phyloP scores from a whole-genome alignment of 2,888 invertebrate genomes.

The Lasioglossum pauxillum region DNA sequence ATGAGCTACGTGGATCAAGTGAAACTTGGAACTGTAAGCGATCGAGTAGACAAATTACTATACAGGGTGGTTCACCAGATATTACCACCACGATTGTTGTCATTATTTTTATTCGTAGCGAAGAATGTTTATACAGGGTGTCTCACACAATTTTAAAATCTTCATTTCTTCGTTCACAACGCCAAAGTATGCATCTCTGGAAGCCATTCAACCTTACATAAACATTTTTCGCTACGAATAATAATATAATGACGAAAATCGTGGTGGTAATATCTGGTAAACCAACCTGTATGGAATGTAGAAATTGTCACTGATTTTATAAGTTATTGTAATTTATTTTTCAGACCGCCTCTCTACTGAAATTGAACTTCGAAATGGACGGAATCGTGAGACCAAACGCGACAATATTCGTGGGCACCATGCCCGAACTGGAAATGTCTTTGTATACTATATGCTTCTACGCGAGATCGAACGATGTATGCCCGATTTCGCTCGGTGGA shows the following conservation, averaged over 20 bases:
- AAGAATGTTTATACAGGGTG: no score
- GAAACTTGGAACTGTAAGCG: slow-evolving; percentile 89
- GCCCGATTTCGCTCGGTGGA: slow-evolving; percentile 84
- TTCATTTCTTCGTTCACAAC: no score
- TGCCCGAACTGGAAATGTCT: slow-evolving; percentile 88
- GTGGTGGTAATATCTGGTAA: no score
- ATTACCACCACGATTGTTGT: no score
- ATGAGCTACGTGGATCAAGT: slow-evolving; percentile 90
- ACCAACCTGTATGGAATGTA: not conserved
- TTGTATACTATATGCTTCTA: slow-evolving; percentile 87
- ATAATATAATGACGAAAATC: no score
- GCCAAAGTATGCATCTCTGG: no score
- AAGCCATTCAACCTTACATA: no score
- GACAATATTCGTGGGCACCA: slow-evolving; percentile 85
- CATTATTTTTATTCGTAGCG: no score
- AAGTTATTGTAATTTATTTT: slow-evolving; percentile 50
- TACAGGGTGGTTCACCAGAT: not conserved
- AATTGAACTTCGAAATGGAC: slow-evolving; percentile 83
- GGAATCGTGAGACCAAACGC: slow-evolving; percentile 82
- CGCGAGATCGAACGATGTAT: slow-evolving; percentile 84
- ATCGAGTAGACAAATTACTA: not conserved
- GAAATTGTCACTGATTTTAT: not conserved
- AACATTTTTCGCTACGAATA: no score
- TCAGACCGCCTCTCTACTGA: slow-evolving; percentile 82
- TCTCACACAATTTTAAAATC: no score